These are phyloP conservation scores for Alligator sinensis DNA, from an alignment of 2,113 vertebrate species.

Conservation along the genomic window DNA sequence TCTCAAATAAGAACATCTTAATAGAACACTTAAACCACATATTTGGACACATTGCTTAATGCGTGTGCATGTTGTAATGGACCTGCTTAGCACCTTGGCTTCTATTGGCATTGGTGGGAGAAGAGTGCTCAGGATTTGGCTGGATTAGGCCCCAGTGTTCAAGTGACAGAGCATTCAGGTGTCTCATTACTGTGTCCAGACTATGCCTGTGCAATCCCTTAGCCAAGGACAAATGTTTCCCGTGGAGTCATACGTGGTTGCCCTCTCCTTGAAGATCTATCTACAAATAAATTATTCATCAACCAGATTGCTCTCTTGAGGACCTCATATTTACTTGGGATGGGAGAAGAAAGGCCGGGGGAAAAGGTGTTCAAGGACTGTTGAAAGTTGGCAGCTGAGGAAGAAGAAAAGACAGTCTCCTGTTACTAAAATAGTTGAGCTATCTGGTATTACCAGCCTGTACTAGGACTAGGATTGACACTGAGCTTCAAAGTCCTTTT, in stretches of 20 bases:
- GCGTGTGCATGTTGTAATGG: not conserved
- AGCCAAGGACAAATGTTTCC: not conserved
- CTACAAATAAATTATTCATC: constrained; percentile 21
- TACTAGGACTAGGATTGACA: not conserved
- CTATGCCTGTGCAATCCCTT: not conserved
- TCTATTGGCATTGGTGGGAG: not conserved
- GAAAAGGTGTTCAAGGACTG: not conserved
- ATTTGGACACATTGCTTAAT: not conserved
- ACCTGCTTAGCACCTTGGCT: not conserved
- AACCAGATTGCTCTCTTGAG: not conserved
- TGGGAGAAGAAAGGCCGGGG: not conserved
- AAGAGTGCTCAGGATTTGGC: not conserved
- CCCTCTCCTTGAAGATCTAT: not conserved
- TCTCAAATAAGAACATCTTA: not conserved
- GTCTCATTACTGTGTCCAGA: constrained; percentile 5
- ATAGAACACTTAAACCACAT: not conserved
- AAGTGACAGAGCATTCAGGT: not conserved
- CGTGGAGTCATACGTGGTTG: rapidly evolving
- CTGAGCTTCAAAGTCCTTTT: not conserved
- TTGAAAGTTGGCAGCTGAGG: constrained; percentile 14
- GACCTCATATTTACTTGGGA: constrained; percentile 11
- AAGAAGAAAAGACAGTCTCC: not conserved
- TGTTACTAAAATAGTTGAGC: not conserved
- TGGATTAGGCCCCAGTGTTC: not conserved
- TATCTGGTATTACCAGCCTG: not conserved